Conservation (phyloP, 2,797 vertebrate genomes). For the Myoxocephalus aenaeus region DNA sequence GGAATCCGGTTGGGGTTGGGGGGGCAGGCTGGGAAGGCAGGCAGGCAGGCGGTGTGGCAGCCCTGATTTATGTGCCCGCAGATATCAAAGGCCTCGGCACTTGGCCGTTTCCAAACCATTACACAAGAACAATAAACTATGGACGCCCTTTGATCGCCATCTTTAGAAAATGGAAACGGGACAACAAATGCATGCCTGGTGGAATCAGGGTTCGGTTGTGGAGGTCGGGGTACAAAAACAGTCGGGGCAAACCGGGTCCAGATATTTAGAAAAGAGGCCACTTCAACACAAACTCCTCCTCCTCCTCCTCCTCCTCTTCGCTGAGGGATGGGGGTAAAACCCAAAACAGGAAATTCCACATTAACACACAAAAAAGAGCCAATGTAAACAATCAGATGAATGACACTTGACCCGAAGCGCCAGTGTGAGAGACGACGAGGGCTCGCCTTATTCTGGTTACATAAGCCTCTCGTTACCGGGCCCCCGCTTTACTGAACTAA, state of each 20-base stretch:
- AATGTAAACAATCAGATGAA: constrained; percentile 79
- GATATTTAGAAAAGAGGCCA: constrained; percentile 70
- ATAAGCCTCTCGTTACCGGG: constrained; percentile 73
- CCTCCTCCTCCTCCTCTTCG: constrained; percentile 8
- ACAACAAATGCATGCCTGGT: constrained; percentile 75
- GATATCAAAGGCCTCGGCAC: constrained; percentile 82
- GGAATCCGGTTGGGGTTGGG: constrained; percentile 48
- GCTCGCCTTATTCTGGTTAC: constrained; percentile 74
- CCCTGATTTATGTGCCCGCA: constrained; percentile 77
- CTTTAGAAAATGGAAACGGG: constrained; percentile 66
- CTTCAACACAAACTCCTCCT: constrained; percentile 35
- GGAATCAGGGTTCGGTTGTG: constrained; percentile 59
- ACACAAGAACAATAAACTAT: constrained; percentile 84
- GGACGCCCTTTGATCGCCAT: constrained; percentile 74
- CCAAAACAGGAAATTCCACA: constrained; percentile 85
- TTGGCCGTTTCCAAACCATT: constrained; percentile 84
- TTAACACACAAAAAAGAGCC: constrained; percentile 81
- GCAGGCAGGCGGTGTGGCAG: constrained; percentile 63
- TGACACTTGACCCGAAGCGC: constrained; percentile 78
- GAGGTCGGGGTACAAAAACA: constrained; percentile 51
- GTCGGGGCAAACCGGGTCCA: constrained; percentile 60
- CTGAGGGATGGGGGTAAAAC: constrained; percentile 60
- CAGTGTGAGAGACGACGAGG: constrained; percentile 55
- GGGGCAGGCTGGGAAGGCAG: constrained; percentile 49
- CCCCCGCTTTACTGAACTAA: constrained; percentile 49